These are phyloP conservation scores for Allobates femoralis DNA, from an alignment of 2,797 vertebrate species.

Conservation along the genomic window DNA sequence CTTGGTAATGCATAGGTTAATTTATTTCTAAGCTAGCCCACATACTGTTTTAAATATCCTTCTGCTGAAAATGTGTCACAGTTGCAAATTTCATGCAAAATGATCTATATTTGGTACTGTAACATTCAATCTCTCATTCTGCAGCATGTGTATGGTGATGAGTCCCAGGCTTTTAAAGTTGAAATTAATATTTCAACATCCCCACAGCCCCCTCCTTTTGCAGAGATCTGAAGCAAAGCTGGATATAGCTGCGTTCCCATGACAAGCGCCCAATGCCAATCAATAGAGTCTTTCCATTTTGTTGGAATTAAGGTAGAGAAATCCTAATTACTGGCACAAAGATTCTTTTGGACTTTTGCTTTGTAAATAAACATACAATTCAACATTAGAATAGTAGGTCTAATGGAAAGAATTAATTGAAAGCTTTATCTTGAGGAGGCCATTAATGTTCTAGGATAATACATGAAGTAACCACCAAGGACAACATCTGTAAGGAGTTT, in stretches of 20 bases:
- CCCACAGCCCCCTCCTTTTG: not conserved
- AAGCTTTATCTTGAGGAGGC: conserved; percentile 11
- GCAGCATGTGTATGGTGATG: conserved; percentile 42
- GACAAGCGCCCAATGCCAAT: conserved; percentile 36
- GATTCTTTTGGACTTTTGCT: conserved; percentile 31
- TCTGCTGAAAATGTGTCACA: conserved; percentile 47
- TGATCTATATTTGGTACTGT: conserved; percentile 59
- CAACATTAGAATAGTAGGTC: not conserved
- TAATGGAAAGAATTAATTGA: conserved; percentile 10
- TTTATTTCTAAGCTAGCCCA: conserved; percentile 22
- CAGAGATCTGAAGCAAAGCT: conserved; percentile 34
- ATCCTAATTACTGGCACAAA: conserved; percentile 40
- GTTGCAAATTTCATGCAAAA: conserved; percentile 61
- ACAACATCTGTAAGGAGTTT: too few relatives aligned
- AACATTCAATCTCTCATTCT: conserved; percentile 48
- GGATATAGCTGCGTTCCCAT: conserved; percentile 15
- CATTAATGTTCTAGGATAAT: not conserved
- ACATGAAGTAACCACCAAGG: too few relatives aligned
- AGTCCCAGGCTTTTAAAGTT: conserved; percentile 50
- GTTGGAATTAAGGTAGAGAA: conserved; percentile 35
- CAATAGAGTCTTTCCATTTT: conserved; percentile 51
- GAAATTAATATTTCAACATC: conserved; percentile 59
- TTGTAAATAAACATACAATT: conserved; percentile 16
- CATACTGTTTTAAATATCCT: conserved; percentile 56
- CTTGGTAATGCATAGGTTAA: conserved; percentile 29